Percentiles rank a stretch among this genome's conserved stretches.
These are phyloP conservation scores for Potamarius usumacintae DNA, from an alignment of 2,113 vertebrate genomes.

Conservation along the genomic window DNA sequence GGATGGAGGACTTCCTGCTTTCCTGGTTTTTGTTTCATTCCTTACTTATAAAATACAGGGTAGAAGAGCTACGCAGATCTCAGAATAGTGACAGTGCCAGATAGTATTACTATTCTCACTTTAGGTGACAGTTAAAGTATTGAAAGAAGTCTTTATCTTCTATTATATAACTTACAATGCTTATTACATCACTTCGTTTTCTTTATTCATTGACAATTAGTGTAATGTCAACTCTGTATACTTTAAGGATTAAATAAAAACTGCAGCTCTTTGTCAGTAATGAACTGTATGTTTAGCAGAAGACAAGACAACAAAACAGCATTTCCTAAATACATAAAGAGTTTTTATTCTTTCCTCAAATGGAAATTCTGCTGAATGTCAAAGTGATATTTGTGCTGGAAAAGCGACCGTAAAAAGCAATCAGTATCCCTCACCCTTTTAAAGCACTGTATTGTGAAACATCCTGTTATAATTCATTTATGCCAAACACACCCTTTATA, in stretches of 20 bases:
- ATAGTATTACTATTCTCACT: background rate
- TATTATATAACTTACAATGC: background rate
- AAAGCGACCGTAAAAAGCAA: background rate
- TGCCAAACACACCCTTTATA: constrained; percentile 22
- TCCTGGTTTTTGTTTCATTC: background rate
- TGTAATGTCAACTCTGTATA: background rate
- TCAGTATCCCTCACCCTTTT: background rate
- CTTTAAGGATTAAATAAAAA: background rate
- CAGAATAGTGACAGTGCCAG: background rate
- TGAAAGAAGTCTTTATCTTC: background rate
- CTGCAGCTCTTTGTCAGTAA: background rate
- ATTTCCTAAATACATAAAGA: background rate
- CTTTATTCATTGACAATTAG: background rate
- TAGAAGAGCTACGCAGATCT: background rate
- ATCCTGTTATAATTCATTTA: constrained; percentile 23
- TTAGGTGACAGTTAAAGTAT: background rate
- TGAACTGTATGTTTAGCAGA: background rate
- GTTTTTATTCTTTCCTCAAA: background rate
- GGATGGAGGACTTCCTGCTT: background rate
- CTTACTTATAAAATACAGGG: background rate
- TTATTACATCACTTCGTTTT: constrained; percentile 7
- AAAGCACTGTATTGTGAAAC: constrained; percentile 18
- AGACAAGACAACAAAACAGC: background rate
- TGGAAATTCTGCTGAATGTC: background rate
- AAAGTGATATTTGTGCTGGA: background rate